Base-by-base conservation (phyloP, 2,113 vertebrate genomes). In the Pluvianellus socialis region DNA sequence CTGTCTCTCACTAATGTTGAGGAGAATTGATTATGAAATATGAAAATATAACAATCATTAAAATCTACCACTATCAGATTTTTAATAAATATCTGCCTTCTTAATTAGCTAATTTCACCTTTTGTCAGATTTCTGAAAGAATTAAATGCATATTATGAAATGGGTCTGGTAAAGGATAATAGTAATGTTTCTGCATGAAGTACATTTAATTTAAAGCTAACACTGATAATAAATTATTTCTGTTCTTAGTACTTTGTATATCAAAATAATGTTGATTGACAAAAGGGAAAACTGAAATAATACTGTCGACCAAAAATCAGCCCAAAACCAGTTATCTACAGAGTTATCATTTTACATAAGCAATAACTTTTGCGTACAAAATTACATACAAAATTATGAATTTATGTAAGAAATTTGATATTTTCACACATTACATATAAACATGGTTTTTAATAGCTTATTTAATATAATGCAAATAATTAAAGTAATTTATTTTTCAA, bases 151-250 rank as follows among this genome's bases (percentile, higher is more conserved):
- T 44, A 19, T 40, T 66, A 22, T 8, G 1, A 38, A 53, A 52
- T 23, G 0, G 20, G 1, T 30, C 6, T 2, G 1, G 3, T 55
- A 72, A 59, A 71, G 12, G 6, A 55, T 56, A 5, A 52, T 24
- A 26, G 26, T 19, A 68, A 35, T 13, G 28, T 2, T 86, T 59
- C 26, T 59, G 16, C 22, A 61, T 42, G 2, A 40, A 6, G 2
- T 21, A 8, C 2, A 62, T 20, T 33, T 24, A 42, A 42, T 44
- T 56, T 65, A 33, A 92, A 59, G 6, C 3, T 66, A n/a, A 7
- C 5, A 35, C 2, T 24, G 10, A 20, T 56, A 53, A 33, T n/a
- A 50, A 66, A 14, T 5, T 62, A 63, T 33, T 71, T 58, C 9
- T 73, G 2, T 11, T 45, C 33, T 40, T 79, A 58, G 6, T 20